These are phyloP conservation scores for Barbus barbus DNA, from an alignment of 2,113 vertebrate genomes.

Conservation along the genomic window DNA sequence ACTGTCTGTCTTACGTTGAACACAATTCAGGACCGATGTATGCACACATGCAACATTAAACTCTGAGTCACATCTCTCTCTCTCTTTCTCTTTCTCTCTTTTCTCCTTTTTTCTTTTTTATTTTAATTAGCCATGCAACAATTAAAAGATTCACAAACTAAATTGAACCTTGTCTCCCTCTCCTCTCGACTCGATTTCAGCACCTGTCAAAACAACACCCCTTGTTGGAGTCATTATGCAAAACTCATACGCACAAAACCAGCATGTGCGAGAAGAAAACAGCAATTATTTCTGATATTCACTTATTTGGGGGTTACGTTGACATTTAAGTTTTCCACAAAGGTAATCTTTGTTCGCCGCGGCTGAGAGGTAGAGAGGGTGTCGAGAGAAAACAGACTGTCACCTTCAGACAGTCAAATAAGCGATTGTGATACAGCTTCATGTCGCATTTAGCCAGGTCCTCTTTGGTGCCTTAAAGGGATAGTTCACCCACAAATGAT, in stretches of 20 bases:
- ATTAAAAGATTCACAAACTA: conserved; percentile 99
- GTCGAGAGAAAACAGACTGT: conserved; percentile 45
- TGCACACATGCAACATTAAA: conserved; percentile 92
- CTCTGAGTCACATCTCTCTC: conserved; percentile 91
- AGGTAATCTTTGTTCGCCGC: conserved; percentile 86
- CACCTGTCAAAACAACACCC: conserved; percentile 99
- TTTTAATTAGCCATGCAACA: conserved; percentile 99
- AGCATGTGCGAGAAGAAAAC: conserved; percentile 91
- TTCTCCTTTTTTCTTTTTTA: conserved; percentile 84
- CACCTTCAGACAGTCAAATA: conserved; percentile 34
- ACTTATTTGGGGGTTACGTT: conserved; percentile 96
- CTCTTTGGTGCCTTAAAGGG: conserved; percentile 8
- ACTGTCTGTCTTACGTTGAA: conserved; percentile 73
- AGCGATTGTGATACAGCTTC: conserved; percentile 33
- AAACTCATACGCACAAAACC: conserved; percentile 93
- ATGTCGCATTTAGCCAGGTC: conserved; percentile 19
- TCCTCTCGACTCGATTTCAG: conserved; percentile 97
- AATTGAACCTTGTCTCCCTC: conserved; percentile 99
- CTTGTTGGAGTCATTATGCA: conserved; percentile 97
- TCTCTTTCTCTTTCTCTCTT: conserved; percentile 74
- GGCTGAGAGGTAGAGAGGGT: conserved; percentile 62
- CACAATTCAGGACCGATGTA: conserved; percentile 92
- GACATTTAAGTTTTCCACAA: conserved; percentile 82
- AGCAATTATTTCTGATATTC: conserved; percentile 99
- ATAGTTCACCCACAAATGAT: background rate